These are phyloP conservation scores for Rhabditoides inermis DNA, from an alignment of 2,888 invertebrate species.

Conservation along the genomic window DNA sequence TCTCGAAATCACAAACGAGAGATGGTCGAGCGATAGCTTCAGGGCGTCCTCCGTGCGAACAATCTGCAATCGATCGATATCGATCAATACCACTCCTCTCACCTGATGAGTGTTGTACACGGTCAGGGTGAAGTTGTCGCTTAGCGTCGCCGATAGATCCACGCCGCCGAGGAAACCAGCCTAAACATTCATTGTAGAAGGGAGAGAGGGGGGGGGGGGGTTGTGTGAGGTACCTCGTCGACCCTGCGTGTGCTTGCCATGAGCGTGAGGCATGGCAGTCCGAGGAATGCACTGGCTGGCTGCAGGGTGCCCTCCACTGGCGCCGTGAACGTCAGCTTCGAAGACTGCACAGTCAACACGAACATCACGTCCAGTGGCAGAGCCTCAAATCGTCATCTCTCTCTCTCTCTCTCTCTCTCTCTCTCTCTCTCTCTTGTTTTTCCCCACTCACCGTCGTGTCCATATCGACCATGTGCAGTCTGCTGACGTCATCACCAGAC, in stretches of 20 bases:
- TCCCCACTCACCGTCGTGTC: constrained; percentile 24
- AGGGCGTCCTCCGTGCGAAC: constrained; percentile 27
- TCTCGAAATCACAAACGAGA: constrained; percentile 40
- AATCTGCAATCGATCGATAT: background rate
- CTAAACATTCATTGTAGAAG: too few species aligned
- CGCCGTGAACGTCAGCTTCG: too few species aligned
- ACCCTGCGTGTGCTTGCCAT: too few species aligned
- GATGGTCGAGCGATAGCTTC: constrained; percentile 36
- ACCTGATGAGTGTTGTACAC: constrained; percentile 80
- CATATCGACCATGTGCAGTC: constrained; percentile 36
- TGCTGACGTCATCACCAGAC: background rate
- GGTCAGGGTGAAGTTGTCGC: constrained; percentile 93
- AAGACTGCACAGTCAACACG: constrained; percentile 94
- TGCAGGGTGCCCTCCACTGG: too few species aligned
- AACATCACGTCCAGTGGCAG: constrained; percentile 98
- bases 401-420: background rate
- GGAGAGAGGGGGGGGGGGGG: too few species aligned
- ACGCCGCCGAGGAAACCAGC: too few species aligned
- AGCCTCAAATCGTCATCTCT: constrained; percentile 62
- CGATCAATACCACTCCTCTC: background rate
- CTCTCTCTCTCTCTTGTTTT: background rate
- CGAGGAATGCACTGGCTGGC: too few species aligned
- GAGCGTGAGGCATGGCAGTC: too few species aligned
- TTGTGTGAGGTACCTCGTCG: too few species aligned
- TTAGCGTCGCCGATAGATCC: too few species aligned